Percentiles rank a stretch among this genome's conserved stretches.
Conservation (phyloP, 2,888 invertebrate species). For the Gortyna flavago region DNA sequence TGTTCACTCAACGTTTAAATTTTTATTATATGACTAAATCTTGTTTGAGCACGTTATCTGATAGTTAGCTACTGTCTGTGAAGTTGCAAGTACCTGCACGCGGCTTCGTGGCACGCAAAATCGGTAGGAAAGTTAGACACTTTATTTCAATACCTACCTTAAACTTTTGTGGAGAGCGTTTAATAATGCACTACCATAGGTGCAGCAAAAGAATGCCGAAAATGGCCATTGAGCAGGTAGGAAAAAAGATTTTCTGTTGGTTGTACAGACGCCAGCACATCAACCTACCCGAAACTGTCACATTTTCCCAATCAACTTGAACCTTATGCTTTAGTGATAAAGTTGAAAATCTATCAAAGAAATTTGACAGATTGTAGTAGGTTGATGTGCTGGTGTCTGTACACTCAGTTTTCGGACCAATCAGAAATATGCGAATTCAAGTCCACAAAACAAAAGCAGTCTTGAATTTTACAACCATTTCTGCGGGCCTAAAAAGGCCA, state of each 20-base stretch:
- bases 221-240: background rate
- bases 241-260: background rate
- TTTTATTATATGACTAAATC: background rate
- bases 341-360: too few species aligned
- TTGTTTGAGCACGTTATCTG: background rate
- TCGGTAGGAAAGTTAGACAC: background rate
- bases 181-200: background rate
- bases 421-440: background rate
- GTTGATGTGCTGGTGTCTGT: too few species aligned
- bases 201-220: background rate
- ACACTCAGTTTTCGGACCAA: background rate
- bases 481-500: too few species aligned
- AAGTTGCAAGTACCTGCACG: background rate
- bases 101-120: background rate
- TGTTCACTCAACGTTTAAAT: background rate
- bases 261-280: too few species aligned
- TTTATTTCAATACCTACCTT: background rate
- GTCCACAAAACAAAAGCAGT: background rate
- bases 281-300: too few species aligned
- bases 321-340: too few species aligned
- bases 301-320: too few species aligned
- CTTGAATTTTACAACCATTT: background rate
- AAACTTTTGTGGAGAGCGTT: too few species aligned
- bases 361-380: too few species aligned
- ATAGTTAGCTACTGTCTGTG: background rate